Evolutionary conservation across 2,888 invertebrate genomes (phyloP), one percentile per base, ranked within the genome.

Genomic region (Drosophila kuntzei): DNA sequence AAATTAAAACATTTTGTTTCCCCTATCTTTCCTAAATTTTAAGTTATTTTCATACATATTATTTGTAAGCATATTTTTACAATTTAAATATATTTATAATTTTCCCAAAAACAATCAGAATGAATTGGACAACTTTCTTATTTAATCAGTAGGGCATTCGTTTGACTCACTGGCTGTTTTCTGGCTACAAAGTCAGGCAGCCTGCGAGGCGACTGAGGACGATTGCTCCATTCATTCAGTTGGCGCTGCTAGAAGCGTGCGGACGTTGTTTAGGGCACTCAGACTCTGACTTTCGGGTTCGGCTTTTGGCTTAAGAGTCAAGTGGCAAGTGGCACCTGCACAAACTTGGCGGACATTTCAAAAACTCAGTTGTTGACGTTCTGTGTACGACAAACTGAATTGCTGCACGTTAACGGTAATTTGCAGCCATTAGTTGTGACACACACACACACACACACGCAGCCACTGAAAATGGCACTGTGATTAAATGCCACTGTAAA

Each of bases 171-270:
- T 73, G 65, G 47, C 82, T 58, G 69, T 32, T 51, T 32, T 14
- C 59, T 69, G 82, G 66, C 67, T 49, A 64, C 72, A 61, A 64
- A 59, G 68, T 66, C 66, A 51, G 65, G 81, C 76, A 75, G 79
- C 68, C 89, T 65, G 55, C 59, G 60, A 51, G 89, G 87, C 89
- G 75, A 68, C 85, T 44, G 68, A 66, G 63, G 63, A 80, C 80
- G 80, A 72, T 82, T 65, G 81, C 76, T 80, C 73, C 71, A 80
- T 84, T 87, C 89, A 90, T 90, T 90, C 85, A 80, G 76, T 80
- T 88, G 79, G 80, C 83, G 80, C 75, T 85, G 80, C 80, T 79
- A 70, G 87, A 69, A 85, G 90, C 71, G 90, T 88, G 71, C 89
- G 89, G 90, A 90, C 88, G 91, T 89, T 73, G 68, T 80, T 78